Evolutionary conservation across 2,113 vertebrate genomes (phyloP), one percentile per base, ranked within the genome.

Genomic region (Sylvia atricapilla): DNA sequence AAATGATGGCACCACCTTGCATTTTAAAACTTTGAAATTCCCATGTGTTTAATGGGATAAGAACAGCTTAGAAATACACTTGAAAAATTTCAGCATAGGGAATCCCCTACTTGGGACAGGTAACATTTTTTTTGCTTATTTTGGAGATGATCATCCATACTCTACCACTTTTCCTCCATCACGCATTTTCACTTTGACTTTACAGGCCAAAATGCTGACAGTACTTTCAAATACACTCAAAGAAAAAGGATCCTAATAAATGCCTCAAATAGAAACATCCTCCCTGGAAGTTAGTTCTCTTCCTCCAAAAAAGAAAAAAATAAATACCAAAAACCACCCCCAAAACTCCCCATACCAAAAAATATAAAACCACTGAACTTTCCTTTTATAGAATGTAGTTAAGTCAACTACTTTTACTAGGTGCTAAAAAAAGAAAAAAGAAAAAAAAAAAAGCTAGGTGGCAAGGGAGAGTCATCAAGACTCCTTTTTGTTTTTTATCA

Each of bases 281-380:
- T 73, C 6, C 13, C 35, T 31, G 14, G 10, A 77, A 13, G 4
- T 76, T 33, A 41, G 7, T 30, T 63, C 19, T 27, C 12, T 24
- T 62, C 15, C 13, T 39, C n/a, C 7, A 16, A 37, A n/a, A 53
- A 69, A 39, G 0, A 30, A 19, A 44, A 15, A 23, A 19, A 52
- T 8, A 37, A 17, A 27, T 4, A 5, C 1, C 3, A n/a, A 10
- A 25, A 50, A 59, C 0, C 6, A 44, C 4, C 11, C 9, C 9
- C 23, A 6, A 39, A 53, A 6, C 0, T 2, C 4, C 2, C 15
- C 6, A 46, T 7, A 47, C 3, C 17, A 9, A n/a, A 60, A 30
- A 62, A 23, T 47, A 19, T 3, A 9, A 47, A 23, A 25, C 2
- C 2, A 50, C 1, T 33, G 10, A 60, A 46, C 16, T 66, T 75